phyloP scores from a whole-genome alignment of 2,113 vertebrate species.

The Colius striatus region DNA sequence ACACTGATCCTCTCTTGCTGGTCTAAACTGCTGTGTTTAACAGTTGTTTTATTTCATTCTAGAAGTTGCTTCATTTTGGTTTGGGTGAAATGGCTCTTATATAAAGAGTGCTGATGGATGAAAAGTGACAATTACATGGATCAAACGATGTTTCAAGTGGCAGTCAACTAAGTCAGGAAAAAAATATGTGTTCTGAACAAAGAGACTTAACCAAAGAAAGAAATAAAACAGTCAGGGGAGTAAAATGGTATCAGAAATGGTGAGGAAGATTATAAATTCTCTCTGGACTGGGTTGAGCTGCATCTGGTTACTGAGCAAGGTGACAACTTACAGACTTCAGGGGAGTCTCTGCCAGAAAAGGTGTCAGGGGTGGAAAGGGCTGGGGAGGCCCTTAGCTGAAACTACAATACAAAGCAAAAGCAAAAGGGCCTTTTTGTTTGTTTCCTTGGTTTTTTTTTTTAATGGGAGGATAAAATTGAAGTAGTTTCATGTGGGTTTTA shows the following conservation, averaged over 20 bases:
- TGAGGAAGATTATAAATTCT: not conserved
- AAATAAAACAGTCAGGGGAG: not conserved
- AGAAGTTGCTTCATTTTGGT: slow-evolving; percentile 1
- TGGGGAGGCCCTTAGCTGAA: not conserved
- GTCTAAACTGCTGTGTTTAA: slow-evolving; percentile 4
- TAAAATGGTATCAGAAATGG: not conserved
- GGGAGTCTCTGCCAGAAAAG: not conserved
- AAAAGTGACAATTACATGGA: not conserved
- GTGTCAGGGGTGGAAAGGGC: not conserved
- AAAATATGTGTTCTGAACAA: not conserved
- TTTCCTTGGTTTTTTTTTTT: not conserved
- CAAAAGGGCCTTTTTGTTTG: not conserved
- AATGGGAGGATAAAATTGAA: not conserved
- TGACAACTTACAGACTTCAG: not conserved
- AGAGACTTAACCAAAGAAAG: not conserved
- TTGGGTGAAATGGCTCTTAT: not conserved
- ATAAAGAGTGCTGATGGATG: not conserved
- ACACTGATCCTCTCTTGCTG: not conserved
- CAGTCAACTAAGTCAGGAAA: not conserved
- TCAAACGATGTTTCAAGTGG: not conserved
- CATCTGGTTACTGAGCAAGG: not conserved
- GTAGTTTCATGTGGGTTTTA: not conserved
- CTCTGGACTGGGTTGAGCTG: not conserved
- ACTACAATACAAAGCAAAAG: not conserved
- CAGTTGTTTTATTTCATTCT: not conserved